Conservation (phyloP, 2,888 invertebrate species). For the Acheta domesticus region DNA sequence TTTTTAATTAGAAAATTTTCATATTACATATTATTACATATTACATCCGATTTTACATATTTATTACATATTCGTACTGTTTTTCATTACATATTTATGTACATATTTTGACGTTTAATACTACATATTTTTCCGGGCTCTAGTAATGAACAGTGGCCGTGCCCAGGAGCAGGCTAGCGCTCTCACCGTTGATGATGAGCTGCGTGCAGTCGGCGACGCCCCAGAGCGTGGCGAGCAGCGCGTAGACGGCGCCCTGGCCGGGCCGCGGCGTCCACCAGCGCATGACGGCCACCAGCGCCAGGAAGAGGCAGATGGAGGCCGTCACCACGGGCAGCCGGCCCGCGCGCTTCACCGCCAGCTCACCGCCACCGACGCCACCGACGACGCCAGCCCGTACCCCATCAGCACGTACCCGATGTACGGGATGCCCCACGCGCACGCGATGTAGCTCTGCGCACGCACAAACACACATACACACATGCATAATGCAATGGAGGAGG, state of each 20-base stretch:
- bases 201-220: conserved; percentile 86
- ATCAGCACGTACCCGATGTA: conserved; percentile 94
- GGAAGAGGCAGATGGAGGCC: conserved; percentile 68
- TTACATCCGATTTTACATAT: too few species aligned
- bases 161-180: too few species aligned
- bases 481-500: too few species aligned
- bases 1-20: too few species aligned
- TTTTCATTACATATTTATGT: too few species aligned
- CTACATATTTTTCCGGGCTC: too few species aligned
- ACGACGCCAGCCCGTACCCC: conserved; percentile 84
- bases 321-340: conserved; percentile 77
- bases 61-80: too few species aligned
- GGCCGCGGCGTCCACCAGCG: conserved; percentile 70
- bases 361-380: conserved; percentile 76
- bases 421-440: conserved; percentile 82
- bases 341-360: conserved; percentile 75
- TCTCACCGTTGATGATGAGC: conserved; percentile 85
- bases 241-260: conserved; percentile 66
- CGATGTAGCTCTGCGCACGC: conserved; percentile 56
- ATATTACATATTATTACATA: too few species aligned
- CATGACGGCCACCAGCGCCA: conserved; percentile 64
- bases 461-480: background rate
- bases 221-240: conserved; percentile 77
- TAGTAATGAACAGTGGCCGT: too few species aligned
- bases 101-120: too few species aligned